Conservation (phyloP, 2,797 vertebrate species). For the Chloroceryle amazona region DNA sequence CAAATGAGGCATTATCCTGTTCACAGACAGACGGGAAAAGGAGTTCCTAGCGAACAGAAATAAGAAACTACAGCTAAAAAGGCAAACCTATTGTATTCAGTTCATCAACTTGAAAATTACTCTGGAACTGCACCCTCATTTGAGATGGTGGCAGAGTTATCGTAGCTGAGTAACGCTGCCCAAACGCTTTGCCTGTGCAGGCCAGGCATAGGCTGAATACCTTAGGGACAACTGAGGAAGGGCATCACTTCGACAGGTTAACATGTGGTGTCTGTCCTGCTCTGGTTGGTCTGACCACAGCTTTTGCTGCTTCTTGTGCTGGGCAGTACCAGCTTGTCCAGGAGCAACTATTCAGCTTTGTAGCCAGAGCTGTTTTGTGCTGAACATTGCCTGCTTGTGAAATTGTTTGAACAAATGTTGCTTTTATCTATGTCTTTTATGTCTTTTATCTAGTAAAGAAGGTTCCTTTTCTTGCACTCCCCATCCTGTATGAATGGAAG, state of each 20-base stretch:
- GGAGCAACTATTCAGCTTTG: neutral
- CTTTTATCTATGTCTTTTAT: neutral
- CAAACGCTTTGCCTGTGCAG: neutral
- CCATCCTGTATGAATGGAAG: neutral
- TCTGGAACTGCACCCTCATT: neutral
- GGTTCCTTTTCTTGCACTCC: neutral
- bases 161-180: neutral
- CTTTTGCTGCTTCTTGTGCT: neutral
- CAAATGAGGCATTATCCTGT: neutral
- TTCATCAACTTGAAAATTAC: neutral
- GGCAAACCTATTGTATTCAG: neutral
- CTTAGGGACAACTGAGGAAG: too few relatives aligned
- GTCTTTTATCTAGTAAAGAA: neutral
- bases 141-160: neutral
- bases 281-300: neutral
- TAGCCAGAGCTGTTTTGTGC: neutral
- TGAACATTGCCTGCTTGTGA: neutral
- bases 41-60: neutral
- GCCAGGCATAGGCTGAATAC: neutral
- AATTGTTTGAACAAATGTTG: neutral
- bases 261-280: neutral
- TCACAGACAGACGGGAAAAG: neutral
- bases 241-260: neutral
- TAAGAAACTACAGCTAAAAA: neutral
- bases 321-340: neutral